A percentile compares a stretch with the other conserved stretches of the same genome.
phyloP scores from a whole-genome alignment of 2,797 vertebrate species.

The Malacoraja senta region DNA sequence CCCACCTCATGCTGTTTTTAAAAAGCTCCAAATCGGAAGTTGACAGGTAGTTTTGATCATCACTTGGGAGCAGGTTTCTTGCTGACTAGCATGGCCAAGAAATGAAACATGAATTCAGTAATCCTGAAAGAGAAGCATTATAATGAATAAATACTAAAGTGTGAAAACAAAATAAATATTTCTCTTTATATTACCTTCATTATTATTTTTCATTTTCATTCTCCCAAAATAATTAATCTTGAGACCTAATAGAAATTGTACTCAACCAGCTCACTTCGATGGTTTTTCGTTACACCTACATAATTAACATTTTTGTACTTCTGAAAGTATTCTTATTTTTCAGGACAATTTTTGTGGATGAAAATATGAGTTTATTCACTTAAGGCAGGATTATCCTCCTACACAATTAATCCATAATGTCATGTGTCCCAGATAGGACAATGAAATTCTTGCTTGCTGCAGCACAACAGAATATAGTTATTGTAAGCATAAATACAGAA shows the following conservation, averaged over 20 bases:
- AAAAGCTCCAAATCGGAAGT: background rate
- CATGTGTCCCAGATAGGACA: no score
- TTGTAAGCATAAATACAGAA: no score
- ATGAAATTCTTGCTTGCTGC: no score
- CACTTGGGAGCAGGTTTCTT: background rate
- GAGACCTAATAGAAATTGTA: background rate
- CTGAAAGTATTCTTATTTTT: background rate
- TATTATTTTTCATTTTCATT: background rate
- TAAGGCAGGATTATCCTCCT: slow-evolving; percentile 1
- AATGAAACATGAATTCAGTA: background rate
- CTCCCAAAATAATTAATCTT: background rate
- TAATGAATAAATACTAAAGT: slow-evolving; percentile 16
- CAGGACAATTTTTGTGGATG: background rate
- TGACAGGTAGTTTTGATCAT: background rate
- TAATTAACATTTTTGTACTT: background rate
- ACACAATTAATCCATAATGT: background rate
- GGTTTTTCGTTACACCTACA: background rate
- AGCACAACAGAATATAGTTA: no score
- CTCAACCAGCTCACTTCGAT: background rate
- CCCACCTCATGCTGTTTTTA: background rate
- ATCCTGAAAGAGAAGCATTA: background rate
- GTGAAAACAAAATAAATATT: slow-evolving; percentile 13
- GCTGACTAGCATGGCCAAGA: background rate
- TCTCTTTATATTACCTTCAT: background rate
- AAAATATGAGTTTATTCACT: slow-evolving; percentile 8